Percentiles rank a stretch among this genome's conserved stretches.
phyloP scores from a whole-genome alignment of 2,113 vertebrate genomes.

The Anguilla japonica region DNA sequence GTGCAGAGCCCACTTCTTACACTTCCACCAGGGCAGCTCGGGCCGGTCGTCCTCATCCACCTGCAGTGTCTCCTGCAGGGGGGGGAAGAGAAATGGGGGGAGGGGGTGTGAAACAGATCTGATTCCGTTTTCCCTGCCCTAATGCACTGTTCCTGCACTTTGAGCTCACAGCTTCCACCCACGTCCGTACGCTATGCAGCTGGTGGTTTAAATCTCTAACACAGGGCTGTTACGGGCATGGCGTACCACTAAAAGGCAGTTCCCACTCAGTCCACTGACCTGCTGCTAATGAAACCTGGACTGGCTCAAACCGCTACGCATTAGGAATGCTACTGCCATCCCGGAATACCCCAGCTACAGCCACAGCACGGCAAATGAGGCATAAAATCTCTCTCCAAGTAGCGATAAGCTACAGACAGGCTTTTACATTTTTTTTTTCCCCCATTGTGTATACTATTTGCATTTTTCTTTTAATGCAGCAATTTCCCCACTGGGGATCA shows the following conservation, averaged over 20 bases:
- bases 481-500: not conserved
- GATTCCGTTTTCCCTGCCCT: not conserved
- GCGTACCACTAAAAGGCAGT: not conserved
- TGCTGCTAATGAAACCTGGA: not conserved
- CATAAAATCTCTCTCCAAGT: too few species aligned
- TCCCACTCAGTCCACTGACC: not conserved
- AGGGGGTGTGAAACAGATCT: not conserved
- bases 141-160: not conserved
- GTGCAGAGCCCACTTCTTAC: conserved; percentile 99
- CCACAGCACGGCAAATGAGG: not conserved
- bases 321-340: too few species aligned
- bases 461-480: too few species aligned
- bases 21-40: conserved; percentile 98
- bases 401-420: too few species aligned
- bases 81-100: not conserved
- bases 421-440: too few species aligned
- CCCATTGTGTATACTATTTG: too few species aligned
- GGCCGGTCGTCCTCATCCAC: conserved; percentile 96
- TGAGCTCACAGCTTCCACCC: not conserved
- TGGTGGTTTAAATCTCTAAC: not conserved
- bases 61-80: conserved; percentile 88
- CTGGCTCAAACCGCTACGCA: too few species aligned
- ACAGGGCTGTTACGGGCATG: not conserved
- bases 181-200: not conserved
- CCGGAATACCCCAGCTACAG: not conserved